These are phyloP conservation scores for Myocastor coypus DNA, from an alignment of 2,113 vertebrate genomes.

Conservation along the genomic window DNA sequence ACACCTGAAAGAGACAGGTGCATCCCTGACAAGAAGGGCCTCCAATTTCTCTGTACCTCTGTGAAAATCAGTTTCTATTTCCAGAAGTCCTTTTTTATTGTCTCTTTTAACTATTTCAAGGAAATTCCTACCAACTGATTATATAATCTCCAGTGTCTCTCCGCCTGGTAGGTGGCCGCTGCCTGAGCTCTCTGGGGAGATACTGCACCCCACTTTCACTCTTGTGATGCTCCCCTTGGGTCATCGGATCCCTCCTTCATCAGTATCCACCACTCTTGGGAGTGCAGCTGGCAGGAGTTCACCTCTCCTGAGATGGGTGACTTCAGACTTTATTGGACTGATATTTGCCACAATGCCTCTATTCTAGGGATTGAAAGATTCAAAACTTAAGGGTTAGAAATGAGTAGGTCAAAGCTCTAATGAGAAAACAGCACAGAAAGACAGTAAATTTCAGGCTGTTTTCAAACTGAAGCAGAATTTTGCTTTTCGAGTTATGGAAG, in stretches of 20 bases:
- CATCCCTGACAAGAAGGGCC: background rate
- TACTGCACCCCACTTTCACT: background rate
- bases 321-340: background rate
- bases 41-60: background rate
- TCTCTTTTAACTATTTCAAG: background rate
- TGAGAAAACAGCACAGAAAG: conserved; percentile 61
- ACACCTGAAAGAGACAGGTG: background rate
- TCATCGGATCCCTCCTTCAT: background rate
- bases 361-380: background rate
- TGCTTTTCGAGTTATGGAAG: conserved; percentile 6
- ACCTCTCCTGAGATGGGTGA: background rate
- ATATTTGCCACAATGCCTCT: background rate
- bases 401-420: conserved; percentile 60
- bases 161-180: background rate
- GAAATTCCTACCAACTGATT: background rate
- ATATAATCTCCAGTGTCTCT: background rate
- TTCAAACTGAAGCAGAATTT: conserved; percentile 19
- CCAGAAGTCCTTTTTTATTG: background rate
- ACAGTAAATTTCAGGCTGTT: conserved; percentile 32
- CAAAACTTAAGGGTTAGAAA: background rate
- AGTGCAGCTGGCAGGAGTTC: background rate
- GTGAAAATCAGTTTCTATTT: background rate
- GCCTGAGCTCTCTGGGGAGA: background rate
- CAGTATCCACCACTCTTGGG: background rate
- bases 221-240: background rate